Evolutionary conservation across 2,797 vertebrate genomes (phyloP).

Genomic region (Arremon aurantiirostris): DNA sequence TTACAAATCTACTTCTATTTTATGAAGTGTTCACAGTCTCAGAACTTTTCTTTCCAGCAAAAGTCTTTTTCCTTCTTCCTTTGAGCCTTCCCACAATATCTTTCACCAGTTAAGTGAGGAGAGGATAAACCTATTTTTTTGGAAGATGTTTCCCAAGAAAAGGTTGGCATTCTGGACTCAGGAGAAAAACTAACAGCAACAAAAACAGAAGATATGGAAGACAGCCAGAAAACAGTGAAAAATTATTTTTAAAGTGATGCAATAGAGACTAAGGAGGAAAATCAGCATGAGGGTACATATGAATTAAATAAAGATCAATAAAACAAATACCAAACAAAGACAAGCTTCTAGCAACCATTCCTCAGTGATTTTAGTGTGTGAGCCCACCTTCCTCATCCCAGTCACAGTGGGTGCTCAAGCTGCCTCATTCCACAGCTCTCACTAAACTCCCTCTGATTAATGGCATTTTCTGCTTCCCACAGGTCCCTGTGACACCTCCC

Average conservation of each 20-base stretch:
- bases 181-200: not conserved
- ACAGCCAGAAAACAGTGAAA: not conserved
- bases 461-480: not conserved
- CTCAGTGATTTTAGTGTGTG: not conserved
- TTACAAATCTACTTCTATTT: not conserved
- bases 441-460: not conserved
- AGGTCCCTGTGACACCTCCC: rapidly evolving
- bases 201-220: not conserved
- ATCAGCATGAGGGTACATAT: not conserved
- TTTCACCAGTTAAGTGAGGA: not conserved
- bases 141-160: not conserved
- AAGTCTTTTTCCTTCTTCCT: not conserved
- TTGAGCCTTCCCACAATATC: not conserved
- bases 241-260: not conserved
- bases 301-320: not conserved
- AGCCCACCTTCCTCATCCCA: not conserved
- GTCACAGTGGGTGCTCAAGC: not conserved
- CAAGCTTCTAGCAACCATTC: not conserved
- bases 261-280: not conserved
- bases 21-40: not conserved
- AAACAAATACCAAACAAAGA: not conserved
- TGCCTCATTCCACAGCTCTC: not conserved
- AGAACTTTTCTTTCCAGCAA: not conserved
- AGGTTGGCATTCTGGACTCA: not conserved
- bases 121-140: not conserved